Evolutionary conservation across 2,888 invertebrate species (phyloP).

Genomic region (Eudemis profundana): DNA sequence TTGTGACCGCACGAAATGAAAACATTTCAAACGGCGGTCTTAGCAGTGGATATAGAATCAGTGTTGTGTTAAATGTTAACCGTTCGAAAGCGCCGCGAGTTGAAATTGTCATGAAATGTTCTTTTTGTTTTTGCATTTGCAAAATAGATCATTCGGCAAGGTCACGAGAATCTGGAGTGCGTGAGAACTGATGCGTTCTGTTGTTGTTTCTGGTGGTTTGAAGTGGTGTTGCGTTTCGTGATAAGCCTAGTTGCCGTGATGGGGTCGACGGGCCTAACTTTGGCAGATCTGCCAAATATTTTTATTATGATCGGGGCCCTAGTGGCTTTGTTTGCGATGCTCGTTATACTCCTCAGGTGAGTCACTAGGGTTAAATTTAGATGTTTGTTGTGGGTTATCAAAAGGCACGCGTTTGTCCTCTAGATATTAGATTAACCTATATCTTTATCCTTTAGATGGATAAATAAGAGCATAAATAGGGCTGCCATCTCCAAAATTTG

Average conservation of each 20-base stretch:
- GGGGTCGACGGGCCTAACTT: conserved; percentile 85
- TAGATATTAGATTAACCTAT: conserved; percentile 4
- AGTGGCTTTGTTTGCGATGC: conserved; percentile 90
- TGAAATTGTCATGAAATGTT: conserved; percentile 54
- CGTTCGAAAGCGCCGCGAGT: conserved; percentile 56
- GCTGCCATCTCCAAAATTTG: no score
- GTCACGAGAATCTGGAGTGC: conserved; percentile 59
- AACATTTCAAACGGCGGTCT: conserved; percentile 54
- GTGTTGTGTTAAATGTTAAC: conserved; percentile 58
- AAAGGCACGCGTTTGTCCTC: not conserved
- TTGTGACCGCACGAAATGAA: conserved; percentile 67
- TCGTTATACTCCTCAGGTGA: conserved; percentile 90
- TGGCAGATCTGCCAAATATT: conserved; percentile 91
- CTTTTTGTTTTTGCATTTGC: conserved; percentile 60
- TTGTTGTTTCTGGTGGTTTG: conserved; percentile 53
- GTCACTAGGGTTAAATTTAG: conserved; percentile 51
- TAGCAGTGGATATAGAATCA: conserved; percentile 53
- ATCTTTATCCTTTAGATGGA: no score
- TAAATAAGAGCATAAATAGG: no score
- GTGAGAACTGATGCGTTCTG: conserved; percentile 67
- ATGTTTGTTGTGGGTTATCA: conserved; percentile 25
- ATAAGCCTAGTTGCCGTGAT: conserved; percentile 56
- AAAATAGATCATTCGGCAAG: conserved; percentile 62
- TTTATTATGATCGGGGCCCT: conserved; percentile 90
- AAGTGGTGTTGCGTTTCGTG: conserved; percentile 61